Conservation (phyloP, 2,888 invertebrate genomes). For the Odontocerum albicorne region DNA sequence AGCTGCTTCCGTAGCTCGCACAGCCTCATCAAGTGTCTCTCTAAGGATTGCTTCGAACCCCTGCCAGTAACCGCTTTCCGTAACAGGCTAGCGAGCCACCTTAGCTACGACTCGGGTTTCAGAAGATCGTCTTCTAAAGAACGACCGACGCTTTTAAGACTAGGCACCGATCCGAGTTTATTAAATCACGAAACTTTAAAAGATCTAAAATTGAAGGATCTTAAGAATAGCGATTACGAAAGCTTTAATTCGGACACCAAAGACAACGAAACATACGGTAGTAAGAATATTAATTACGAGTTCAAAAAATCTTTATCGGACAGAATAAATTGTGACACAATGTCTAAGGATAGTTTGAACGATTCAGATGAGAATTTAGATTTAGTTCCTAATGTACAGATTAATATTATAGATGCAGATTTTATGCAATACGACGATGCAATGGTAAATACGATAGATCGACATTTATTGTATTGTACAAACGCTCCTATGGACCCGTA, state of each 20-base stretch:
- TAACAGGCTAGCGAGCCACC: conserved; percentile 27
- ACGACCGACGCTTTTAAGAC: conserved; percentile 21
- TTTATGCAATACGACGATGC: conserved; percentile 47
- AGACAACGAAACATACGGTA: not conserved
- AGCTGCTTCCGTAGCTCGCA: conserved; percentile 41
- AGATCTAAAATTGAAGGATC: conserved; percentile 4
- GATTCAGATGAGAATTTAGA: conserved; percentile 12
- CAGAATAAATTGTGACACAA: not conserved
- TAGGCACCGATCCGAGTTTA: conserved; percentile 37
- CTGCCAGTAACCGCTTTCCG: conserved; percentile 39
- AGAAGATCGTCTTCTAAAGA: conserved; percentile 20
- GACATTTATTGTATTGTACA: conserved; percentile 48
- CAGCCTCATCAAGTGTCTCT: conserved; percentile 39
- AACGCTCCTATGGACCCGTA: conserved; percentile 66
- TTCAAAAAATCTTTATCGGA: conserved; percentile 1
- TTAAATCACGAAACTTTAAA: conserved; percentile 26
- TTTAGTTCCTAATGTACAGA: conserved; percentile 38
- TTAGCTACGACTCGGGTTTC: conserved; percentile 32
- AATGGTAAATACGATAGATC: conserved; percentile 58
- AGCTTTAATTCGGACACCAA: conserved; percentile 20
- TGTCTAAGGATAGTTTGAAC: conserved; percentile 23
- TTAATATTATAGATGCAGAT: conserved; percentile 58
- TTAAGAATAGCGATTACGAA: conserved; percentile 23
- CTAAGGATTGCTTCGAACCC: conserved; percentile 38
- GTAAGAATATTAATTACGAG: conserved; percentile 4